Percentiles rank a stretch among this genome's conserved stretches.
These are phyloP conservation scores for Coelogynopora nodosa DNA, from an alignment of 2,888 invertebrate genomes.

Conservation along the genomic window DNA sequence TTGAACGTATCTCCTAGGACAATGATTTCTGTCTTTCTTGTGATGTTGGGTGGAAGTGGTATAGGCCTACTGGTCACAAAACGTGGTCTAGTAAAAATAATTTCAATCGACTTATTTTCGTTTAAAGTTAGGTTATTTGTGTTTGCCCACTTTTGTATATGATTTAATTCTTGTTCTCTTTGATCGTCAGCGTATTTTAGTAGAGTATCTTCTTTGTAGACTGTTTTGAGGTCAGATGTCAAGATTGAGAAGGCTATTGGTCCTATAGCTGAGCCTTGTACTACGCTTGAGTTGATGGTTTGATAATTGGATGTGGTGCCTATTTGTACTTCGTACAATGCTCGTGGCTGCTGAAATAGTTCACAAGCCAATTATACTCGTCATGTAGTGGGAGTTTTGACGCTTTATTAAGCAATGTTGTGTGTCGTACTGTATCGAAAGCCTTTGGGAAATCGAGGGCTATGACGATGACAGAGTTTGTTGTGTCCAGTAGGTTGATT, in stretches of 20 bases:
- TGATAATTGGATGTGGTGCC: constrained; percentile 25
- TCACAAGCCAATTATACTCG: constrained; percentile 14
- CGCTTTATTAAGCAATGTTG: constrained; percentile 13
- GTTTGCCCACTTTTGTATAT: constrained; percentile 17
- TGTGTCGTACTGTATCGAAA: constrained; percentile 19
- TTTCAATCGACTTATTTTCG: constrained; percentile 23
- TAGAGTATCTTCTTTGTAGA: constrained; percentile 7
- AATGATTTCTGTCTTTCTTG: constrained; percentile 1
- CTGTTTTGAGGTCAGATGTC: constrained; percentile 24
- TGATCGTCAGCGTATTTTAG: constrained; percentile 31
- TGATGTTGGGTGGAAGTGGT: constrained; percentile 28
- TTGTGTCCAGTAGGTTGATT: constrained; percentile 12
- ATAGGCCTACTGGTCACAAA: constrained; percentile 26
- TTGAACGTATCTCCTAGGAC: constrained; percentile 29
- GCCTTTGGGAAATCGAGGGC: constrained; percentile 28
- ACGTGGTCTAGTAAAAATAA: constrained; percentile 31
- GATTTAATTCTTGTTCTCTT: constrained; percentile 31
- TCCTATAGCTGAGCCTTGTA: constrained; percentile 18
- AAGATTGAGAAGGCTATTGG: constrained; percentile 23
- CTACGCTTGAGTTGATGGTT: constrained; percentile 31
- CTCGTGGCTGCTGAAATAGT: constrained; percentile 19
- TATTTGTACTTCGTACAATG: constrained; percentile 31
- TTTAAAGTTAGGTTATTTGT: constrained; percentile 18
- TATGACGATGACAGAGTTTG: constrained; percentile 24
- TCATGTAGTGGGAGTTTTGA: constrained; percentile 28